Percentiles rank a stretch among this genome's conserved stretches.
phyloP scores from a whole-genome alignment of 2,888 invertebrate species.

The Metalampra italica region DNA sequence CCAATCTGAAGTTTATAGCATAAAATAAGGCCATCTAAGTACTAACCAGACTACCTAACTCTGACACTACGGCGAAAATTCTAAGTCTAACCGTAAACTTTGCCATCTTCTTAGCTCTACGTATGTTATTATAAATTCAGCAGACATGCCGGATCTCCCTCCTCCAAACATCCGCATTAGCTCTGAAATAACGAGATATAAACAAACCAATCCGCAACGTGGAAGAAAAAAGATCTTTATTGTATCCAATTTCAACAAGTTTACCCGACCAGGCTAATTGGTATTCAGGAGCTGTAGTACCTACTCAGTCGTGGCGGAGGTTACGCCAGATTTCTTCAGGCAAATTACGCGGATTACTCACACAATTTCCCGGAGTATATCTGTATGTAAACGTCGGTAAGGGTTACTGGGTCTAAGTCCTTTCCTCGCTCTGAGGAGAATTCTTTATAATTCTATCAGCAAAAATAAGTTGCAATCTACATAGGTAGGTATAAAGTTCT shows the following conservation, averaged over 20 bases:
- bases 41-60: no score
- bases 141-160: no score
- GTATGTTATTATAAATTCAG: no score
- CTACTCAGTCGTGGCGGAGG: slow-evolving; percentile 10
- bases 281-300: slow-evolving; percentile 10
- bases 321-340: slow-evolving; percentile 12
- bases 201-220: background rate
- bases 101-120: no score
- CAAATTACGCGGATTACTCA: slow-evolving; percentile 15
- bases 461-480: background rate
- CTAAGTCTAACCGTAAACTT: no score
- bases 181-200: background rate
- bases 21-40: no score
- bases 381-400: slow-evolving; percentile 5
- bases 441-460: background rate
- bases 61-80: no score
- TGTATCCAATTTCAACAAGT: slow-evolving; percentile 13
- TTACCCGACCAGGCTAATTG: slow-evolving; percentile 10
- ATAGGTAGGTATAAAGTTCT: no score
- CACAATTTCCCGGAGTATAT: slow-evolving; percentile 14
- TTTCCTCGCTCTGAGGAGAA: background rate
- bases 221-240: background rate
- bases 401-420: background rate
- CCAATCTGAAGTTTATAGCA: no score
- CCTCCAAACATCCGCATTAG: background rate